Base-by-base conservation (phyloP, 2,797 vertebrate genomes). In the Hybognathus amarus region DNA sequence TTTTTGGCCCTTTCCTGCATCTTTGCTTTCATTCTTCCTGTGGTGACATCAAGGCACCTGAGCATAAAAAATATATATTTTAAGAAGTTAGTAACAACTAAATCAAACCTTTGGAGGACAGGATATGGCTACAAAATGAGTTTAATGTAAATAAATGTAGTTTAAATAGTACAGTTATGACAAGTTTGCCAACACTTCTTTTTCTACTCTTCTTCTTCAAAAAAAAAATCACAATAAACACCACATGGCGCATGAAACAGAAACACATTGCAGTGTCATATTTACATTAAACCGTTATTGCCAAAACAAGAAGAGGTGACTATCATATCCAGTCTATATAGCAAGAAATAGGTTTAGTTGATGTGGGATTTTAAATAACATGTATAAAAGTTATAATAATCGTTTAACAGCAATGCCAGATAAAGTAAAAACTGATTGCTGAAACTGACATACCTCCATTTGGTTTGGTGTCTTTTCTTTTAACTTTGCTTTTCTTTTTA, bases 1-100 rank as follows among this genome's bases (percentile, higher is more conserved):
- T 95, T 96, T 90, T 94, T 96, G 61, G 94, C 94, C 88, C 92
- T 95, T 79, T 95, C 92, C 2, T 95, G 94, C 93, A 95, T 94
- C 86, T 91, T 95, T 33, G 93, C 79, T 92, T 94, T 94, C 93
- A 95, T 93, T 86, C 94, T 93, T 96, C 95, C 83, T 96, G 93
- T 22, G 93, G 90, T 45, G 94, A 85, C 85, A 95, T 87, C 63
- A 67, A 87, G 40, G 59, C 82, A 92, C 92, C 91, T 42, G 40
- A 66, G 52, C n/a, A 42, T 73, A 71, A n/a, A 85, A 8, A 77
- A 83, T n/a, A 0, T 45, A 79, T 36, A 36, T 36, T 6, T 36
- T 6, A 22, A 5, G 6, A 61, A 1, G 54, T 12, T 56, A 17
- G 13, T 8, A 30, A 63, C 1, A 66, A 11, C 8, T 17, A n/a